Percentiles rank a stretch among this genome's conserved stretches.
Conservation (phyloP, 2,113 vertebrate genomes). For the Aegithalos caudatus region DNA sequence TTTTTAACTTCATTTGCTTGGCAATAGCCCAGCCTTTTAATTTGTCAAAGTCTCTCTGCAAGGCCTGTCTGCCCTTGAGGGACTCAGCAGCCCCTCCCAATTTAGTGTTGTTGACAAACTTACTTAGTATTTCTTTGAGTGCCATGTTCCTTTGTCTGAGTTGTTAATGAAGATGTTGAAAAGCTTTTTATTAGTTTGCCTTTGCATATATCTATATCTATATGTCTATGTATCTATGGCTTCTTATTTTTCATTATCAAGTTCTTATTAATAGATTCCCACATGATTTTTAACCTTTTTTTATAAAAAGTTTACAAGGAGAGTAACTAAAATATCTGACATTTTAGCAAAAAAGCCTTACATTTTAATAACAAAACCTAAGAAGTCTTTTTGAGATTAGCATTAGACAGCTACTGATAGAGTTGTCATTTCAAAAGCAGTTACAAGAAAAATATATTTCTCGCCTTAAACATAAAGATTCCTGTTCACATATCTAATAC, state of each 20-base stretch:
- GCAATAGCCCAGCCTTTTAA: background rate
- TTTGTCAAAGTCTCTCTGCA: background rate
- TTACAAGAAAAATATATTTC: background rate
- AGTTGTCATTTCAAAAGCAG: background rate
- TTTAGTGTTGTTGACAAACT: background rate
- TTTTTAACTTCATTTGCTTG: background rate
- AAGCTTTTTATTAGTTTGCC: background rate
- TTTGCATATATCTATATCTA: background rate
- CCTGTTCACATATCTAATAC: background rate
- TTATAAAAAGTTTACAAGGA: background rate
- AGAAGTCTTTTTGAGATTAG: background rate
- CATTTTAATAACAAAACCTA: background rate
- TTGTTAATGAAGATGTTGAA: background rate
- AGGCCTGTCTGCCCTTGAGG: background rate
- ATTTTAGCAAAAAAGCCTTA: background rate
- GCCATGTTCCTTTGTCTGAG: background rate
- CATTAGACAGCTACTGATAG: background rate
- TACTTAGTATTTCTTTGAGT: background rate
- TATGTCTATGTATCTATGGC: background rate
- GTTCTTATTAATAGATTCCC: background rate
- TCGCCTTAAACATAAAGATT: background rate
- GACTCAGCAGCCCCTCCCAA: background rate
- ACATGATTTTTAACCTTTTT: background rate
- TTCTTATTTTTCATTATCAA: background rate
- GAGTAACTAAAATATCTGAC: background rate